These are phyloP conservation scores for Drosophila bifasciata DNA, from an alignment of 1,140 invertebrate species.

Conservation along the genomic window DNA sequence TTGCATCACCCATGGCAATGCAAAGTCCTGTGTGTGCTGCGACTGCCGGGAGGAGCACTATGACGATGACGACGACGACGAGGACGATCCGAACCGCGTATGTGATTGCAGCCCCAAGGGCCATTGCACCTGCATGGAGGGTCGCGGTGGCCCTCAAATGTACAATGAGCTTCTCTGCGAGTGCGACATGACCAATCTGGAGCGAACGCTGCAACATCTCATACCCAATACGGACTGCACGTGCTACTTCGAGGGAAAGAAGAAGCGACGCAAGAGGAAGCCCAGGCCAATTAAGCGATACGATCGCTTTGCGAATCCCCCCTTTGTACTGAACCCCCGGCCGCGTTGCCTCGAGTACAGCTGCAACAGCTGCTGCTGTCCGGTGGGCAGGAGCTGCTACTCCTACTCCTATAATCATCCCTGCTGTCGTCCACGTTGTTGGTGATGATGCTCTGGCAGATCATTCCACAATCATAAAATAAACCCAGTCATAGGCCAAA, in stretches of 20 bases:
- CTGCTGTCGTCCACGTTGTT: background rate
- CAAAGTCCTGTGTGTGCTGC: slow-evolving; percentile 6
- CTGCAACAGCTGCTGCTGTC: background rate
- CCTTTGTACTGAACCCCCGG: slow-evolving; percentile 45
- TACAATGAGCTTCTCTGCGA: background rate
- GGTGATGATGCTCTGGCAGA: background rate
- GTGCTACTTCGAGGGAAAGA: slow-evolving; percentile 30
- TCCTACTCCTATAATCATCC: background rate
- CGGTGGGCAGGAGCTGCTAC: slow-evolving; percentile 16
- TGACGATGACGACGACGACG: too few species aligned
- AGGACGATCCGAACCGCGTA: too few species aligned
- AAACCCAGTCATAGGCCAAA: background rate
- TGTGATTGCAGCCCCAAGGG: slow-evolving; percentile 3
- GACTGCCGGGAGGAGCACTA: too few species aligned
- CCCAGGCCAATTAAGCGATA: background rate
- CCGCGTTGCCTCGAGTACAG: background rate
- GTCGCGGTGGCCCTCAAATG: rapidly evolving
- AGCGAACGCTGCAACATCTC: slow-evolving; percentile 21
- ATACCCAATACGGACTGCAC: slow-evolving; percentile 41
- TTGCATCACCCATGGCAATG: slow-evolving; percentile 12
- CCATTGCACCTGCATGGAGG: slow-evolving; percentile 11
- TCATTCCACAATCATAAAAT: slow-evolving; percentile 5
- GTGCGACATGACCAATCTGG: slow-evolving; percentile 31
- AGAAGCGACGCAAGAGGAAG: slow-evolving; percentile 21
- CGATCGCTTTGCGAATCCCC: slow-evolving; percentile 51